Conservation (phyloP, 1,140 invertebrate species). For the Neoseiulus cucumeris region DNA sequence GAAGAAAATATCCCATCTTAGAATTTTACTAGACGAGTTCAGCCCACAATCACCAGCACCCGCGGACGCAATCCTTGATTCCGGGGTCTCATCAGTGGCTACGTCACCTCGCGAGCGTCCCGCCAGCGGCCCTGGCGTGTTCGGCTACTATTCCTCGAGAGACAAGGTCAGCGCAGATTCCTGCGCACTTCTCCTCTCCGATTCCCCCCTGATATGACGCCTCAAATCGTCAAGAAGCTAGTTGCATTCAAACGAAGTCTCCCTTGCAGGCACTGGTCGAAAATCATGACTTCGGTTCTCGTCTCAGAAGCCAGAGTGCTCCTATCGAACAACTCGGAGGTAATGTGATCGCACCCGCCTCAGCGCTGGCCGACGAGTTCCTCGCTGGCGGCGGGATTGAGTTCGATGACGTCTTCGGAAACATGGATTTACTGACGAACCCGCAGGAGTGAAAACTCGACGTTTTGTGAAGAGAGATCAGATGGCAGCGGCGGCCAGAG, state of each 20-base stretch:
- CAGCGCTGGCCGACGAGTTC: background rate
- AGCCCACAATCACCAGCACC: background rate
- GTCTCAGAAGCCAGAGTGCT: background rate
- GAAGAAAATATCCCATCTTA: background rate
- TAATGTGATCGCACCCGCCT: background rate
- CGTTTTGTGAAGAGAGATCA: no score
- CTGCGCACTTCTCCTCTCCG: no score
- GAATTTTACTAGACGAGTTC: background rate
- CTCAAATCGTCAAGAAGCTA: no score
- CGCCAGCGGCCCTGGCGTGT: background rate
- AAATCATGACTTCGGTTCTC: background rate
- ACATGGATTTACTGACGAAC: constrained; percentile 1
- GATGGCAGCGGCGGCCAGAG: no score
- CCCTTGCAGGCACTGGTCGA: background rate
- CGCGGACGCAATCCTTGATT: background rate
- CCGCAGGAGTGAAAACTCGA: background rate
- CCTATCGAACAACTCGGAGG: background rate
- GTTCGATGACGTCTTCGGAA: constrained; percentile 8
- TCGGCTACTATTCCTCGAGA: background rate
- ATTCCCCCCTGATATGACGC: no score
- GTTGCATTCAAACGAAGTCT: no score
- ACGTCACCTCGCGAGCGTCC: constrained; percentile 3
- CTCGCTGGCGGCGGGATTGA: background rate
- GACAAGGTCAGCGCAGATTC: background rate
- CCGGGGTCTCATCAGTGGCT: background rate